Evolutionary conservation across 2,797 vertebrate species (phyloP), one percentile per base, ranked within the genome.

Genomic region (Sparus aurata): DNA sequence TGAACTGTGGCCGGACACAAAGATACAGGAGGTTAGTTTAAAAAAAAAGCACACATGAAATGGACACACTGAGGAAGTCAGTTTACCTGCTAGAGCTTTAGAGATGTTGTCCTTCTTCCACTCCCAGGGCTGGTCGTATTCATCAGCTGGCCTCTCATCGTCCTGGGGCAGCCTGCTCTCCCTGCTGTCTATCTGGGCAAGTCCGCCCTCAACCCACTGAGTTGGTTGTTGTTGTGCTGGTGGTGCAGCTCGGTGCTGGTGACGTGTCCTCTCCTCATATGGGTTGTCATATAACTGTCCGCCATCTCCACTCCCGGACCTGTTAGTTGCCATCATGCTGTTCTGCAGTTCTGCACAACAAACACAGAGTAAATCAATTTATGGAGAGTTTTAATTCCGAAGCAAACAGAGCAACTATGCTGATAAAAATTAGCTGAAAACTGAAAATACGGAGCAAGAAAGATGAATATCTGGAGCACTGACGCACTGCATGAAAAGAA

Each of bases 101-200:
- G 96, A 98, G 86, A 98, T 98, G 90, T 97, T 93, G 23, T 97
- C 96, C 73, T 97, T 97, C 89, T 98, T 98, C 97, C 97, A 98
- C 87, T 98, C 97, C 97, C 97, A 98, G 2, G 97, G 97, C 87
- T 98, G 97, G 82, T 98, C 97, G 0, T 98, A 98, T 53, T 98
- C 97, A 0, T 98, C 97, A 0, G 96, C 97, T 0, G 97, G 97
- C 87, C 97, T 93, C 80, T 97, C 97, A 0, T 98, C 97, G 0
- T 97, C 95, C 69, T 92, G 95, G 52, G 97, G 97, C 72, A 97
- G 94, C 30, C 94, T 92, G 88, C 96, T 96, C 83, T 95, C 93
- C 3, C 91, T 91, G 85, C 84, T 65, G 66, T 95, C 93, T 0
- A 72, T 57, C 54, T 60, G 82, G 41, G 54, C 16, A 1, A 80